Conservation (phyloP, 2,797 vertebrate genomes). For the Chiroxiphia lanceolata region DNA sequence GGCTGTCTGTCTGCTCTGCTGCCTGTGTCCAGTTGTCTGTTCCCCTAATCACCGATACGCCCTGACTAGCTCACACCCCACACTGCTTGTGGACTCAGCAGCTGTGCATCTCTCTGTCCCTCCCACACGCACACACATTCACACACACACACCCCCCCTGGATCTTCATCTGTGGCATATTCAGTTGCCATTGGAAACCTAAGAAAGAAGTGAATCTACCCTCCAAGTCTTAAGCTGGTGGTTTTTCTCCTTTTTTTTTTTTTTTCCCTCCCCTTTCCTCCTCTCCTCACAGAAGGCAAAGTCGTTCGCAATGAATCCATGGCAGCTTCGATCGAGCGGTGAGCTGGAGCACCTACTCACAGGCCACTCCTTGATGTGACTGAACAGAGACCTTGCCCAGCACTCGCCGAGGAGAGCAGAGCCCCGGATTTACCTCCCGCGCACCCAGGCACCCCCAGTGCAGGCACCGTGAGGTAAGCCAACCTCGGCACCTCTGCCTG, state of each 20-base stretch:
- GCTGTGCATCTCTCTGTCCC: conserved; percentile 66
- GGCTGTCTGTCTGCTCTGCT: neutral
- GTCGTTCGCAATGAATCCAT: conserved; percentile 71
- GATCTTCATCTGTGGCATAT: conserved; percentile 83
- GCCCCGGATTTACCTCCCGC: conserved; percentile 48
- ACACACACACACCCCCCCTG: conserved; percentile 21
- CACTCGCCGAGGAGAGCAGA: neutral
- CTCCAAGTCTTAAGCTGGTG: conserved; percentile 77
- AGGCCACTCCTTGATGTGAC: conserved; percentile 61
- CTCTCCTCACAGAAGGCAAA: conserved; percentile 70
- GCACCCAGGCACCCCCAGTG: neutral
- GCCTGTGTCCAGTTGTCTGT: conserved; percentile 29
- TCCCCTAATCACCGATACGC: neutral
- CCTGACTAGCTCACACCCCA: conserved; percentile 39
- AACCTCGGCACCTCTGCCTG: neutral
- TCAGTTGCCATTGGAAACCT: conserved; percentile 83
- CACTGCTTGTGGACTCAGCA: conserved; percentile 68
- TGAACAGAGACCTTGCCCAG: conserved; percentile 51
- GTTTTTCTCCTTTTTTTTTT: conserved; percentile 34
- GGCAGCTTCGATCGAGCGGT: conserved; percentile 48
- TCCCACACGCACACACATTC: conserved; percentile 56
- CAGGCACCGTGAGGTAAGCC: conserved; percentile 49
- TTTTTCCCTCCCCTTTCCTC: conserved; percentile 61
- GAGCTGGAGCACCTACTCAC: conserved; percentile 63
- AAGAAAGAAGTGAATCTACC: conserved; percentile 84